Evolutionary conservation across 2,113 vertebrate genomes (phyloP), one percentile per base, ranked within the genome.

Genomic region (Oryzias javanicus): DNA sequence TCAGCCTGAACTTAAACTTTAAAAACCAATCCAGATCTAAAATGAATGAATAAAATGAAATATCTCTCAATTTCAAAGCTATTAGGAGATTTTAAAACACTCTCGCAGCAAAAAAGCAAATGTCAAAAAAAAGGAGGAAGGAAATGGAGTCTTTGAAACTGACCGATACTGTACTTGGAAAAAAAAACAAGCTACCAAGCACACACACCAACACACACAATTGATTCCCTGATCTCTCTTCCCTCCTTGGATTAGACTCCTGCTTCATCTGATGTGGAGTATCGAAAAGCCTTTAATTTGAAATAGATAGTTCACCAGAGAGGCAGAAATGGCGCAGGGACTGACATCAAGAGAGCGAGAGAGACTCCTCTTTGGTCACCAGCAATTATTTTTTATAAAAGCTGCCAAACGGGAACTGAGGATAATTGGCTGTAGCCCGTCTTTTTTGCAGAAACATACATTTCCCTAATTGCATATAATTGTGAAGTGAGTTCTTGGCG

Each of bases 381-480:
- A 75, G 82, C 75, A 86, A 92, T 91, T 90, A 90, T 82, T 81
- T 81, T 60, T 82, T 79, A 87, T 90, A 77, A 87, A 90, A 89
- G 86, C 88, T 83, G 83, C 86, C 83, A 85, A 88, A 89, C 80
- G 58, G 83, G 84, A 86, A 74, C 73, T 17, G 55, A 51, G 78
- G 80, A 85, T 91, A 88, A 90, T 90, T 91, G 86, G 81, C 78
- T 55, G 40, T 55, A 53, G 62, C 80, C 81, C 60, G 76, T 35
- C 35, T 35, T 47, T 77, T 86, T 81, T 81, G 78, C 75, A 88
- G 85, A 83, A 89, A 91, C 84, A 83, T 85, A 86, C 86, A 85
- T 88, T 90, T 86, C 80, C 83, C 88, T 91, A 91, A 91, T 92
- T 92, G 89, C 87, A 74, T 79, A 77, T 92, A 90, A 91, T 91